These are phyloP conservation scores for Ellobium chinense DNA, from an alignment of 2,888 invertebrate genomes.

Conservation along the genomic window DNA sequence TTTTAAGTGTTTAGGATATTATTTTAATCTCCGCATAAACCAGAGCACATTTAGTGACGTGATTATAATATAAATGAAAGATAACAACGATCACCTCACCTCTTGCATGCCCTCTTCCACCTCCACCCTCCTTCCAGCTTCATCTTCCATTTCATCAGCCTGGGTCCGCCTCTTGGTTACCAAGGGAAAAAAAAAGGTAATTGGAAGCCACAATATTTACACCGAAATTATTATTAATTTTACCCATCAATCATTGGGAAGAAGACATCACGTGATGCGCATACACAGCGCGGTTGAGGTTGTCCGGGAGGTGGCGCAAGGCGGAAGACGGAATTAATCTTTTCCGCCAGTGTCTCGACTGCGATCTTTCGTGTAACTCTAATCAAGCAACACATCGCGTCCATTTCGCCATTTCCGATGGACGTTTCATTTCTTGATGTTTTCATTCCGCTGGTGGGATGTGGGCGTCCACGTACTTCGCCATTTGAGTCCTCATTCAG, in stretches of 20 bases:
- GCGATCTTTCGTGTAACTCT: not conserved
- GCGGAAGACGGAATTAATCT: conserved; percentile 13
- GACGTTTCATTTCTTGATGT: conserved; percentile 34
- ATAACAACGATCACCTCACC: no score
- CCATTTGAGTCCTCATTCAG: not conserved
- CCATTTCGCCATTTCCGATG: not conserved
- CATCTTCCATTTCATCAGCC: no score
- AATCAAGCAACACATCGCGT: conserved; percentile 18
- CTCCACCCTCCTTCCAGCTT: no score
- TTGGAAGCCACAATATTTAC: conserved; percentile 21
- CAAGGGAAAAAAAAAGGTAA: no score
- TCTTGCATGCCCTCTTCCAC: no score
- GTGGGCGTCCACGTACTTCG: not conserved
- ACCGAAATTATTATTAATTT: conserved; percentile 25
- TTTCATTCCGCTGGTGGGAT: conserved; percentile 7
- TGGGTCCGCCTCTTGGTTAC: no score
- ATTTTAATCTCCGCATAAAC: no score
- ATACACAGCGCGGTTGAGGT: not conserved
- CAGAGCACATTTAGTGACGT: no score
- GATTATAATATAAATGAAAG: no score
- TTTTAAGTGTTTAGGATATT: no score
- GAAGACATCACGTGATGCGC: conserved; percentile 20
- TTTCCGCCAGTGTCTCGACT: conserved; percentile 29
- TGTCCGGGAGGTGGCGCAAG: not conserved
- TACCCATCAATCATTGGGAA: not conserved